phyloP scores from a whole-genome alignment of 2,113 vertebrate species.

The Clarias batrachus region DNA sequence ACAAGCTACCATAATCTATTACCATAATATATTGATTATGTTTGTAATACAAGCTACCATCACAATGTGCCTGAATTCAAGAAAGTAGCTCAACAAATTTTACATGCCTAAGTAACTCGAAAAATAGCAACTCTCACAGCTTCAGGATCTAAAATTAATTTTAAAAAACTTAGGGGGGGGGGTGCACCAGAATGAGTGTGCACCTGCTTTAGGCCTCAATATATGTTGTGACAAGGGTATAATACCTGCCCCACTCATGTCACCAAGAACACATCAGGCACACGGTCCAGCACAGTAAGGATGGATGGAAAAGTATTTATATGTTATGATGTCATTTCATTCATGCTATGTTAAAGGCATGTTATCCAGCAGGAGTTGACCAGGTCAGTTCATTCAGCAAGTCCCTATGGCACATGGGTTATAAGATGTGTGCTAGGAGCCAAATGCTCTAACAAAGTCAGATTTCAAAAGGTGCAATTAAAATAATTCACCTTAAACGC shows the following conservation, averaged over 20 bases:
- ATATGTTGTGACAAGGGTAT: neutral
- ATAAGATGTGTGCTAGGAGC: neutral
- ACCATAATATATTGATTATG: too few relatives aligned
- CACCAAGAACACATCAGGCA: neutral
- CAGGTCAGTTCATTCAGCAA: too few relatives aligned
- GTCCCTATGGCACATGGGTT: conserved; percentile 4
- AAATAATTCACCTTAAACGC: conserved; percentile 1
- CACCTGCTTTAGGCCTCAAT: neutral
- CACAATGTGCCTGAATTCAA: too few relatives aligned
- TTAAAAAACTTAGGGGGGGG: too few relatives aligned
- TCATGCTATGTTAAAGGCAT: conserved; percentile 24
- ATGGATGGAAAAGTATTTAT: neutral
- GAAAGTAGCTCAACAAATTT: too few relatives aligned
- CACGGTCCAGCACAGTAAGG: neutral
- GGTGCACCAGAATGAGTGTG: neutral
- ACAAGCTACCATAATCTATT: too few relatives aligned
- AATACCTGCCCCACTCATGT: neutral
- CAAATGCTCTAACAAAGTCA: neutral
- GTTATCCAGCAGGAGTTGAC: conserved; percentile 4
- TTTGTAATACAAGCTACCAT: too few relatives aligned
- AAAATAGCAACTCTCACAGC: too few relatives aligned
- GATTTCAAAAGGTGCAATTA: neutral
- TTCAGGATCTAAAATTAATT: too few relatives aligned
- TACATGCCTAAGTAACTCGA: too few relatives aligned
- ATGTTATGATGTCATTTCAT: neutral